Base-by-base conservation (phyloP, 2,888 invertebrate species). In the Sesamia inferens region DNA sequence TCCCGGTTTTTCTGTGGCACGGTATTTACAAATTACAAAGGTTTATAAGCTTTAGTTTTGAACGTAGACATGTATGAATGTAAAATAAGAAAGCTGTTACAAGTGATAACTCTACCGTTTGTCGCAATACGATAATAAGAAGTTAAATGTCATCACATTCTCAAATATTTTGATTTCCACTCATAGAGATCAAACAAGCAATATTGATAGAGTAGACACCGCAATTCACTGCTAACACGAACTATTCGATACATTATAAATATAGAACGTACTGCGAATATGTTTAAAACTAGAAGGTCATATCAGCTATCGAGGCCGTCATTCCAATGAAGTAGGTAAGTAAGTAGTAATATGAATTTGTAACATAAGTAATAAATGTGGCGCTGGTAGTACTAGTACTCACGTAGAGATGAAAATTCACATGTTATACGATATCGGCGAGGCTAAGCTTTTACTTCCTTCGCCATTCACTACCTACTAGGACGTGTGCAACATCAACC, bases 351-450 rank as follows among this genome's bases (percentile, higher is more conserved):
- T 57, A 79, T 61, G 22, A 75, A 74, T 64, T 64, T 78, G 44
- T 66, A 62, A 62, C 39, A 47, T 16, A 16, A 61, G 22, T 42
- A 62, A 19, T 75, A 63, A 69, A 22, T 59, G 54, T 42, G 62
- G 16, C 48, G 10, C n/a, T 24, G n/a, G 24, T n/a, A 79, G 62
- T 64, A 31, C 19, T n/a, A 39, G 44, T 47, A 59, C 59, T 54
- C 67, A 22, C 14, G 66, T 24, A 19, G 11, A 65, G 22, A 65
- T 68, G 22, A 67, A 68, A 55, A 47, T 42, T 67, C 48, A 22
- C 81, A 19, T 59, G 78, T 51, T 78, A 78, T 68, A 24, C 57
- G 51, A 81, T 81, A 67, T n/a, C 39, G 24, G 7, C 14, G 51
- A 14, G 48, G 44, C 61, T 63, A 44, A 31, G 54, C 80, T 74